Evolutionary conservation across 2,888 invertebrate genomes (phyloP).

Genomic region (Steinernema hermaphroditum): DNA sequence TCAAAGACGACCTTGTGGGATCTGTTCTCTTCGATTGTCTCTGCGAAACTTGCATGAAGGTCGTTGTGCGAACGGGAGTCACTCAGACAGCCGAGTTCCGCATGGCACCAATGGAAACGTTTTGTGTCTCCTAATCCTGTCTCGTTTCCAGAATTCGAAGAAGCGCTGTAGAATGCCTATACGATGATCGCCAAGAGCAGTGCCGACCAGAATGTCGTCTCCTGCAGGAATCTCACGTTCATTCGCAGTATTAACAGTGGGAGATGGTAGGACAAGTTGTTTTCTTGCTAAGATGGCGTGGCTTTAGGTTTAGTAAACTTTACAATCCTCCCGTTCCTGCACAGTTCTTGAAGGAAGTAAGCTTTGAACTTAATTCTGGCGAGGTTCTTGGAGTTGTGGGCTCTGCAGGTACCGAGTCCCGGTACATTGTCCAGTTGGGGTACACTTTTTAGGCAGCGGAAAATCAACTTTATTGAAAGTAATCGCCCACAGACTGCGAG

Average conservation of each 20-base stretch:
- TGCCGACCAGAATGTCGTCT: conserved; percentile 23
- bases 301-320: conserved; percentile 39
- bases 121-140: too few relatives aligned
- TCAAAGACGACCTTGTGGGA: conserved; percentile 28
- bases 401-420: conserved; percentile 85
- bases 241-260: conserved; percentile 54
- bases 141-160: too few relatives aligned
- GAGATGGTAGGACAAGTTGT: conserved; percentile 41
- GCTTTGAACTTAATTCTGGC: conserved; percentile 85
- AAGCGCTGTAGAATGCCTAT: neutral
- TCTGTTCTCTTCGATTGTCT: conserved; percentile 22
- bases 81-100: neutral
- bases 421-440: too few relatives aligned
- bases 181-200: neutral
- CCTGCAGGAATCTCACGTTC: conserved; percentile 52
- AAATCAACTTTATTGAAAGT: conserved; percentile 91
- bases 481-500: conserved; percentile 75
- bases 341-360: conserved; percentile 84
- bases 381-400: conserved; percentile 90
- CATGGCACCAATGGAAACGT: too few relatives aligned
- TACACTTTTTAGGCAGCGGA: conserved; percentile 83
- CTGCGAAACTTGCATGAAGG: conserved; percentile 14
- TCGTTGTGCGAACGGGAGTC: neutral
- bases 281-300: conserved; percentile 2
- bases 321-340: conserved; percentile 62